Evolutionary conservation across 2,113 vertebrate species (phyloP).

Genomic region (Periophthalmus modestus): DNA sequence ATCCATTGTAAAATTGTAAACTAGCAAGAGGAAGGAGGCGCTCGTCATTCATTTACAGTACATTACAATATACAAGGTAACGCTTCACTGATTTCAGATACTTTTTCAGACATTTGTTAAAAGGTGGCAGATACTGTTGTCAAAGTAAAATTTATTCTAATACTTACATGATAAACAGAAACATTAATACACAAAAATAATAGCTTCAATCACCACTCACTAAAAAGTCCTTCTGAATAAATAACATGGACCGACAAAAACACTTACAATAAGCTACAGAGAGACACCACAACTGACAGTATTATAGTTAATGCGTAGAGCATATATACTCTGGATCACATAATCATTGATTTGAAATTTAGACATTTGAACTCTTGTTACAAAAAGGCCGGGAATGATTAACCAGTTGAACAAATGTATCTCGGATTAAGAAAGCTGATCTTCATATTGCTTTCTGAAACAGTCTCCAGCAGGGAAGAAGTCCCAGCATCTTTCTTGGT

Average conservation of each 20-base stretch:
- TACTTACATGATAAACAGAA: constrained; percentile 22
- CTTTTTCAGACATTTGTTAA: not conserved
- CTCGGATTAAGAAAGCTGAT: constrained; percentile 71
- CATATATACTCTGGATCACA: not conserved
- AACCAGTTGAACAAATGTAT: constrained; percentile 2
- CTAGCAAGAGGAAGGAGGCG: not conserved
- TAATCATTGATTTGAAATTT: not conserved
- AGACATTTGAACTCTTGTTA: constrained; percentile 11
- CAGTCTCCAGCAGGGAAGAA: constrained; percentile 82
- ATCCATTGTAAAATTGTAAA: not conserved
- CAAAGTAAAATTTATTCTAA: constrained; percentile 17
- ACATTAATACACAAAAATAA: constrained; percentile 35
- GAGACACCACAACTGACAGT: not conserved
- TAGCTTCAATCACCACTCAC: constrained; percentile 5
- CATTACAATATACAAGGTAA: not conserved
- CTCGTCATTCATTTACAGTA: not conserved
- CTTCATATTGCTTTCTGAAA: constrained; percentile 82
- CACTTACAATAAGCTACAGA: not conserved
- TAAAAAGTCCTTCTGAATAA: constrained; percentile 10
- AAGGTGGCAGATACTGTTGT: not conserved
- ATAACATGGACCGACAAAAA: constrained; percentile 10
- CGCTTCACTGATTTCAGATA: not conserved
- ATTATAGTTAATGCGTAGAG: not conserved
- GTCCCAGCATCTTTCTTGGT: constrained; percentile 81
- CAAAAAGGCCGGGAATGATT: constrained; percentile 32